phyloP scores from a whole-genome alignment of 2,888 invertebrate species.

The Perizoma flavofasciatum region DNA sequence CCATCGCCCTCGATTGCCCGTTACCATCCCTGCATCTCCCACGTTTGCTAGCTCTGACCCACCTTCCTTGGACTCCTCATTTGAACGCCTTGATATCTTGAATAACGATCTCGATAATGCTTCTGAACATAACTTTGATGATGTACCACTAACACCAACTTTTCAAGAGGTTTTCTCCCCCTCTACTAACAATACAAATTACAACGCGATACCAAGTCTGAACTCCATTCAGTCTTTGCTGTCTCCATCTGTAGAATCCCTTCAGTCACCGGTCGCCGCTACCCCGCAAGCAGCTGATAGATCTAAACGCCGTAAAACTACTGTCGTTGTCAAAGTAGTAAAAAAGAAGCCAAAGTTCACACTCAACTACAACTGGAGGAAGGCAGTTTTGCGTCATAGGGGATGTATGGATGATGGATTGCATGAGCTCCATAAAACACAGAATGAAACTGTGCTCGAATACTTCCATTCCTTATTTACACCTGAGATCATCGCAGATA shows the following conservation, averaged over 20 bases:
- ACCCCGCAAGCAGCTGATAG: no score
- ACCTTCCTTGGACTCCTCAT: conserved; percentile 8
- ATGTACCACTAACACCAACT: background rate
- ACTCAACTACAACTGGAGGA: conserved; percentile 6
- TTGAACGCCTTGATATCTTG: conserved; percentile 4
- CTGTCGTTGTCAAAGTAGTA: background rate
- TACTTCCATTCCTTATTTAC: background rate
- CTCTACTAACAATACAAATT: background rate
- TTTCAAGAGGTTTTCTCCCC: conserved; percentile 1
- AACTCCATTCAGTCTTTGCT: background rate
- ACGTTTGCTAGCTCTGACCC: conserved; percentile 7
- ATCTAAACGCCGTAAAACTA: background rate
- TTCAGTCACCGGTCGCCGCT: no score
- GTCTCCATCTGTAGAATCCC: background rate
- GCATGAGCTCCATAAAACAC: conserved; percentile 2
- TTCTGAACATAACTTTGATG: background rate
- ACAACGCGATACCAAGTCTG: background rate
- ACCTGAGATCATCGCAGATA: no score
- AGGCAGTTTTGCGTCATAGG: background rate
- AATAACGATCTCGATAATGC: conserved; percentile 5
- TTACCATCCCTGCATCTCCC: conserved; percentile 6
- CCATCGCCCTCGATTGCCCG: conserved; percentile 1
- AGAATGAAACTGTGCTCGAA: background rate
- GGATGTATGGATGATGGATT: conserved; percentile 4
- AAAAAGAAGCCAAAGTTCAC: conserved; percentile 3